Evolutionary conservation across 2,888 invertebrate species (phyloP), one percentile per base, ranked within the genome.

Genomic region (Cryptophagus acutangulus): DNA sequence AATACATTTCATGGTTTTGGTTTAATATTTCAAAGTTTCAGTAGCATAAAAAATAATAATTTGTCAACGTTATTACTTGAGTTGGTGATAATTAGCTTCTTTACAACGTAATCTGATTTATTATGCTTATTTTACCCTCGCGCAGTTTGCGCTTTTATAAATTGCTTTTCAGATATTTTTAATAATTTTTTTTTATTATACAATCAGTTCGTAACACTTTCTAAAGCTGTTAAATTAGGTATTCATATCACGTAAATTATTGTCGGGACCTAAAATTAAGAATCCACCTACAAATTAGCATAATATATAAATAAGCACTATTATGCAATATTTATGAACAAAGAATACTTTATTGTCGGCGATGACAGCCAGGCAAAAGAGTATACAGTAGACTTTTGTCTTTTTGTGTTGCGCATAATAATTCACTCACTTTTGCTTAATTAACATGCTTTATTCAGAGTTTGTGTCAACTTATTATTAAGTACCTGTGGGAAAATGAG

Each of bases 71-170:
- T 29, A 29, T 29, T 29, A n/a, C 29, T 9, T n/a, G 12, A 29
- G 29, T 29, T 12, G 12, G 29, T 29, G 12, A 29, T 29, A 29
- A 29, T 29, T 29, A 29, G 29, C 29, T 29, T 29, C 29, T n/a
- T n/a, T 12, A n/a, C 9, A 5, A 29, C 8, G n/a, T n/a, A 29
- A 8, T 5, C 12, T 29, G 29, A 29, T 29, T 29, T 29, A 29
- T 29, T 29, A 29, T n/a, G n/a, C 24, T 20, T 8, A 8, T 20
- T 20, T 20, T 20, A 20, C n/a, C 6, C 24, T 20, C 24, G 6
- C n/a, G 24, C 6, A n/a, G n/a, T 8, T 20, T 20, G 24, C 24
- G n/a, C n/a, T n/a, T 20, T 6, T 8, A 20, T 20, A 20, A 20
- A 20, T 20, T 20, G n/a, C 24, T 20, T 20, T 20, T 20, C 24